Evolutionary conservation across 2,797 vertebrate genomes (phyloP), one percentile per base, ranked within the genome.

Genomic region (Clarias pachynema): DNA sequence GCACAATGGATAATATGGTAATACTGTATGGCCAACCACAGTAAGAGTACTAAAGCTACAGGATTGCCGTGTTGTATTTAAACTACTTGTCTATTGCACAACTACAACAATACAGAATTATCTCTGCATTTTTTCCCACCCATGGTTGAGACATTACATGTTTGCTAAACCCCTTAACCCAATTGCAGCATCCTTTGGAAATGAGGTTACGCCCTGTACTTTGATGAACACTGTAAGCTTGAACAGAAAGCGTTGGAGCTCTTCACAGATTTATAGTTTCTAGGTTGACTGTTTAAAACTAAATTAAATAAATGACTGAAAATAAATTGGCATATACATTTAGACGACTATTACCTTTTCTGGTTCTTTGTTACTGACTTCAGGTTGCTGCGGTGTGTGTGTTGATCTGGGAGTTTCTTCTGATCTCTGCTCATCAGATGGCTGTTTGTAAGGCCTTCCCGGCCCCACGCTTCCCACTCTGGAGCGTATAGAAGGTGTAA

Each of bases 361-460:
- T 65, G 31, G 15, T 9, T 65, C 59, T 80, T 14, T 44, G 10
- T 69, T 20, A 26, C 44, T 56, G 53, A n/a, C 7, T 3, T 20
- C 59, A 59, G 44, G 79, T 26, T 74, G 57, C 77, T 65, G 9
- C 26, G 62, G 12, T 73, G 69, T 34, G n/a, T 34, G 31, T 81
- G 82, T 22, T 31, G 9, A 26, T 29, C 26, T 66, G 31, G 14
- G 1, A 6, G 57, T 66, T 80, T 69, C 84, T 75, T 74, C 31
- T 9, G 8, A 56, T 59, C 40, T 83, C 82, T 80, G 82, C 63
- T 80, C 73, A 70, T 89, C 82, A 40, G 73, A 9, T 31, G 75
- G 79, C 26, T 82, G 85, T 86, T 49, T 57, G 6, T 62, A 37
- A 68, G 80, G 65, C 75, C 86, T 86, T 60, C 82, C 80, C 26